Evolutionary conservation across 2,797 vertebrate species (phyloP).

Genomic region (Acanthurus tractus): DNA sequence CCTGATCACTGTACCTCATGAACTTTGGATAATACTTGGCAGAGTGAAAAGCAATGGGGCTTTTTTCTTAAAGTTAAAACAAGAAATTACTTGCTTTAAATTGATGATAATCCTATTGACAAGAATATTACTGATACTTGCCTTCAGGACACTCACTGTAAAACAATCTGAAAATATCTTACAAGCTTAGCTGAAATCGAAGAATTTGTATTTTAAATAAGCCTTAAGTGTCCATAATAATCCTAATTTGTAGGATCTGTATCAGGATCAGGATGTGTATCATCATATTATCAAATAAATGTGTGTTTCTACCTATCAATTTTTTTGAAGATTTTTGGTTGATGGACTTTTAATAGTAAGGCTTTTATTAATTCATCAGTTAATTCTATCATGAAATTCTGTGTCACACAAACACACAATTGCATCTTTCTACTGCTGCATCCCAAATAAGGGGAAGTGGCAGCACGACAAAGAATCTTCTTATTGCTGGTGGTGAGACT

Average conservation of each 20-base stretch:
- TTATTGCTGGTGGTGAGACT: constrained; percentile 55
- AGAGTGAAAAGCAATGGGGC: background rate
- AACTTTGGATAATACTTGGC: background rate
- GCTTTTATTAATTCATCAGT: constrained; percentile 50
- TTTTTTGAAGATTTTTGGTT: too few relatives aligned
- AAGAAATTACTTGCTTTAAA: background rate
- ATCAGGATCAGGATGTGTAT: too few relatives aligned
- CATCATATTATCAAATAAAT: too few relatives aligned
- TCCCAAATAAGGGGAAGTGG: constrained; percentile 66
- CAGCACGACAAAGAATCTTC: constrained; percentile 73
- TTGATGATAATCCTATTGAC: background rate
- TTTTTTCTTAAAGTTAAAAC: background rate
- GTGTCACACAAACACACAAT: constrained; percentile 41
- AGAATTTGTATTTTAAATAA: background rate
- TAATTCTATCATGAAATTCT: constrained; percentile 52
- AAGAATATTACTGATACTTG: background rate
- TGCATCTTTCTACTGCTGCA: constrained; percentile 41
- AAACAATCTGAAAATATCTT: background rate
- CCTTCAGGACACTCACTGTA: too few relatives aligned
- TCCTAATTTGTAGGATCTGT: too few relatives aligned
- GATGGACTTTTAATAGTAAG: constrained; percentile 39
- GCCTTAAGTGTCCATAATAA: background rate
- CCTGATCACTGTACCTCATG: constrained; percentile 7
- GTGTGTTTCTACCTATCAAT: too few relatives aligned
- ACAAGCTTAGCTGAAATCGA: background rate